phyloP scores from a whole-genome alignment of 2,797 vertebrate genomes.

The Spea hammondii region DNA sequence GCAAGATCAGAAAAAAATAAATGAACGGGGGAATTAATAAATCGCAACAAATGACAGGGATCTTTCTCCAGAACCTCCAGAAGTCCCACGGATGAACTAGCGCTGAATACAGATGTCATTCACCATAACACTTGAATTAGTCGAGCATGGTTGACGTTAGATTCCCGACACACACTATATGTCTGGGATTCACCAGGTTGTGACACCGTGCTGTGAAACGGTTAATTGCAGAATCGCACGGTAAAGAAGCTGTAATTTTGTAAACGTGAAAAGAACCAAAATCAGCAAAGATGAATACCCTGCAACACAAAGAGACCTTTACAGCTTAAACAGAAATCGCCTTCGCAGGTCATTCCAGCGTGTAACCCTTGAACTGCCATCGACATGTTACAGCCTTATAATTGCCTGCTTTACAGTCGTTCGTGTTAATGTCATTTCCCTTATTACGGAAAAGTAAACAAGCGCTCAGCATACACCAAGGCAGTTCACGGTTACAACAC shows the following conservation, averaged over 20 bases:
- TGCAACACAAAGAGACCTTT: slow-evolving; percentile 2
- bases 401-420: slow-evolving; percentile 5
- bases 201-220: background rate
- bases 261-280: background rate
- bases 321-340: background rate
- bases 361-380: slow-evolving; percentile 18
- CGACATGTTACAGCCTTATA: slow-evolving; percentile 1
- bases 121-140: background rate
- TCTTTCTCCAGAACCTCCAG: background rate
- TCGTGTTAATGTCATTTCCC: slow-evolving; percentile 12
- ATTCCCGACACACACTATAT: too few relatives aligned
- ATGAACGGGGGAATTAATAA: slow-evolving; percentile 61
- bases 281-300: slow-evolving; percentile 10
- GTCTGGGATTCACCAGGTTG: background rate
- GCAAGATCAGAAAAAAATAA: slow-evolving; percentile 65
- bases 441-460: slow-evolving; percentile 17
- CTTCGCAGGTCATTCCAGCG: background rate
- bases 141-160: background rate
- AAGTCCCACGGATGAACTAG: slow-evolving; percentile 6
- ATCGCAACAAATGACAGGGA: slow-evolving; percentile 62
- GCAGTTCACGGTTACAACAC: slow-evolving; percentile 16
- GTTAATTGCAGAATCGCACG: background rate
- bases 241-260: background rate
- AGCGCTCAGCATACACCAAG: slow-evolving; percentile 2
- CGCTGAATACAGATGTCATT: slow-evolving; percentile 8